phyloP scores from a whole-genome alignment of 2,797 vertebrate species.

The Perodicticus potto region DNA sequence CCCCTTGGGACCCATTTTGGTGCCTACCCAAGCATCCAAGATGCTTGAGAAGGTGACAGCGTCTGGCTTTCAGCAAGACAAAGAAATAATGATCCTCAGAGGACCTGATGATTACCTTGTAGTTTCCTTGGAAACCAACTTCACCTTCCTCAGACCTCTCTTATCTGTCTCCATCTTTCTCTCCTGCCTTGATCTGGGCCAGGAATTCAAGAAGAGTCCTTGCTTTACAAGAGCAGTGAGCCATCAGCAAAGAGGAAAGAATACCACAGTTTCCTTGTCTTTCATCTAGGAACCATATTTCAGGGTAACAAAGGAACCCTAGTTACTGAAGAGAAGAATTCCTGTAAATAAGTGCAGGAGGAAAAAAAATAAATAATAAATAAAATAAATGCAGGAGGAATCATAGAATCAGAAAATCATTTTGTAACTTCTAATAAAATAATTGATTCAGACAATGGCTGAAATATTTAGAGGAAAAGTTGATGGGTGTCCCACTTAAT shows the following conservation, averaged over 20 bases:
- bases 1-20: background rate
- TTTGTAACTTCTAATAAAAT: background rate
- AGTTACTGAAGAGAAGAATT: background rate
- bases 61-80: conserved; percentile 50
- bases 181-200: background rate
- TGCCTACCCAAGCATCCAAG: background rate
- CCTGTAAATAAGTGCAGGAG: background rate
- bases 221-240: too few relatives aligned
- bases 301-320: background rate
- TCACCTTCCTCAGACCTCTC: background rate
- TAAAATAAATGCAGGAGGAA: background rate
- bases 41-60: background rate
- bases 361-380: background rate
- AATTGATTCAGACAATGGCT: background rate
- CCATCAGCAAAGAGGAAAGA: background rate
- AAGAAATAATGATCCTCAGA: conserved; percentile 36
- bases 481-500: background rate
- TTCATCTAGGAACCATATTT: background rate
- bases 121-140: conserved; percentile 73
- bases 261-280: background rate
- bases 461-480: background rate
- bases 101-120: conserved; percentile 9
- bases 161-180: background rate
- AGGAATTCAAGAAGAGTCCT: background rate
- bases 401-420: background rate